Conservation (phyloP, 2,797 vertebrate species). For the Rhinatrema bivittatum region DNA sequence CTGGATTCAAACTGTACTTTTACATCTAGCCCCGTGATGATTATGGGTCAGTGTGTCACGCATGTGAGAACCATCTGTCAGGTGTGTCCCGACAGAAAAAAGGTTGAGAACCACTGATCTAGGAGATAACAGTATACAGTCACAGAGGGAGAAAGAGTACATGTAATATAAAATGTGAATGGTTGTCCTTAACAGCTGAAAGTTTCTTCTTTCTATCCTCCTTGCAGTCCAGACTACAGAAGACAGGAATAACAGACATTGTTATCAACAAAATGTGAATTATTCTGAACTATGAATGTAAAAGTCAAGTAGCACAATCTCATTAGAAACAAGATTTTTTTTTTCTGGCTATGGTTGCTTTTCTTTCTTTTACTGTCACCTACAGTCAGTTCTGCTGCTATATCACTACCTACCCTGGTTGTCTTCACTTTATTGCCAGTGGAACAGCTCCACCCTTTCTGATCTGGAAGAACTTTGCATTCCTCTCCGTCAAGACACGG, state of each 20-base stretch:
- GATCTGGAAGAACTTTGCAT: constrained; percentile 95
- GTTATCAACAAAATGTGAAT: constrained; percentile 8
- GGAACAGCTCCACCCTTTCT: constrained; percentile 96
- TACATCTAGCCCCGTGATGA: no score
- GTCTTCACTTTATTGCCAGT: constrained; percentile 98
- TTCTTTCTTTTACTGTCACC: neutral
- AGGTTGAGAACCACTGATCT: no score
- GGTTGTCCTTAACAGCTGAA: neutral
- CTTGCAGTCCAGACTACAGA: constrained; percentile 25
- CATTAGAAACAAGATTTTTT: neutral
- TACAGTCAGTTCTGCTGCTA: constrained; percentile 18
- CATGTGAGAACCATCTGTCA: no score
- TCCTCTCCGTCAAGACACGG: constrained; percentile 96
- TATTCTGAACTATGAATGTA: constrained; percentile 4
- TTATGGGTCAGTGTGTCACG: no score
- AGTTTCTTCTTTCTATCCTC: neutral
- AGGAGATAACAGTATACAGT: neutral
- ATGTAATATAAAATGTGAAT: neutral
- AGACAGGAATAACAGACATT: constrained; percentile 15
- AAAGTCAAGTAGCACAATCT: constrained; percentile 10
- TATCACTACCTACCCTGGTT: constrained; percentile 77
- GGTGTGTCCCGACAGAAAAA: no score
- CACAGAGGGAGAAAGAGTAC: constrained; percentile 1
- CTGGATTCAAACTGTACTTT: no score
- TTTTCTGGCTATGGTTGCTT: constrained; percentile 6